A percentile compares a stretch with the other conserved stretches of the same genome.
These are phyloP conservation scores for Pseudotriccus pelzelni DNA, from an alignment of 2,797 vertebrate species.

Conservation along the genomic window DNA sequence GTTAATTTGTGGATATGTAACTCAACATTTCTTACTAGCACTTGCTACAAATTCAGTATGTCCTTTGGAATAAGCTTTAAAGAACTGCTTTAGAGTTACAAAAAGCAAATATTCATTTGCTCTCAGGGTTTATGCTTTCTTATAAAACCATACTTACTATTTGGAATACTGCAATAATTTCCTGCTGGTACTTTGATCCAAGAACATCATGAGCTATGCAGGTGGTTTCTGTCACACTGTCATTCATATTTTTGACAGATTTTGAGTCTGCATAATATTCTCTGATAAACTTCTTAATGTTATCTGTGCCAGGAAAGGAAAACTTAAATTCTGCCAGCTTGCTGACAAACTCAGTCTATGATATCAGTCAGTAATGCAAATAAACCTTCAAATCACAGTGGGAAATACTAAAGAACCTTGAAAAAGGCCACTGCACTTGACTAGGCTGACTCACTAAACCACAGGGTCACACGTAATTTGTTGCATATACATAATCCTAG, in stretches of 20 bases:
- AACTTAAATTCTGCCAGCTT: constrained; percentile 37
- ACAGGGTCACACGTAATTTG: background rate
- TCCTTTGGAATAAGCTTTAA: background rate
- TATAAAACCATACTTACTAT: constrained; percentile 31
- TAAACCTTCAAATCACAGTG: background rate
- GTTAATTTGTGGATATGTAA: background rate
- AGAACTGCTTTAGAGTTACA: background rate
- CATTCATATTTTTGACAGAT: constrained; percentile 58
- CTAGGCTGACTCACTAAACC: background rate
- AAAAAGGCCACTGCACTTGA: background rate
- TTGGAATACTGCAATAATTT: constrained; percentile 33
- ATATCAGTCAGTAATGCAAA: constrained; percentile 39
- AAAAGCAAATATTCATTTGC: background rate
- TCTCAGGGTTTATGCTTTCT: constrained; percentile 2
- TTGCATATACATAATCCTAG: background rate
- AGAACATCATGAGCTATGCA: constrained; percentile 52
- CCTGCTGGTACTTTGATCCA: constrained; percentile 31
- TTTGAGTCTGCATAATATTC: constrained; percentile 53
- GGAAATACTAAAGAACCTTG: background rate
- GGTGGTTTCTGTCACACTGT: constrained; percentile 61
- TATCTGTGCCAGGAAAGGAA: constrained; percentile 46
- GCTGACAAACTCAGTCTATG: constrained; percentile 33
- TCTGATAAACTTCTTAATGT: constrained; percentile 46
- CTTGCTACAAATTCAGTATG: background rate
- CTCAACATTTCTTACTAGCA: background rate